Conservation (phyloP, 1,140 invertebrate genomes). For the Brachionus angularis region DNA sequence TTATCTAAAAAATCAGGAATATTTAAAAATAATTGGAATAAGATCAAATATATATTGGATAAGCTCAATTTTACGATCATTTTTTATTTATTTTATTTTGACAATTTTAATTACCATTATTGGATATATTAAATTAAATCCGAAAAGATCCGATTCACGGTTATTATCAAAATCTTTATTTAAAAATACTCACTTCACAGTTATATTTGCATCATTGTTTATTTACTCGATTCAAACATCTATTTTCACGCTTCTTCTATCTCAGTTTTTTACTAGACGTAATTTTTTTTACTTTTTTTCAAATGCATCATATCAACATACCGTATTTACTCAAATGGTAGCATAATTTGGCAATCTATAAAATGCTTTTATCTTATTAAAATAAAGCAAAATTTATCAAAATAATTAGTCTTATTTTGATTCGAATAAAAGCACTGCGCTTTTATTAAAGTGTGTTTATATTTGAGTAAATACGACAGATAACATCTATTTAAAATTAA, state of each 20-base stretch:
- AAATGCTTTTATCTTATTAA: no score
- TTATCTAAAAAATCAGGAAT: background rate
- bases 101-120: background rate
- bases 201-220: background rate
- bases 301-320: no score
- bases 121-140: background rate
- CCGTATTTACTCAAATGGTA: no score
- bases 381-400: no score
- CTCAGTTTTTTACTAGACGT: constrained; percentile 32
- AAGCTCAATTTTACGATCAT: background rate
- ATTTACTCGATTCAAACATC: constrained; percentile 14
- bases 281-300: background rate
- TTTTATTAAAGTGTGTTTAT: no score
- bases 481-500: no score
- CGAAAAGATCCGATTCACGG: background rate
- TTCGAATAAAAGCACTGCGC: no score
- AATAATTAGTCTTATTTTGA: no score
- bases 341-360: no score
- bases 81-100: background rate
- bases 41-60: background rate
- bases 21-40: constrained; percentile 36
- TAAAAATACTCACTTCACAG: background rate
- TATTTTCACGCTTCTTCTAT: constrained; percentile 3
- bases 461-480: no score
- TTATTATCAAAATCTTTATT: constrained; percentile 9